Evolutionary conservation across 2,113 vertebrate species (phyloP).

Genomic region (Rhagologus leucostigma): DNA sequence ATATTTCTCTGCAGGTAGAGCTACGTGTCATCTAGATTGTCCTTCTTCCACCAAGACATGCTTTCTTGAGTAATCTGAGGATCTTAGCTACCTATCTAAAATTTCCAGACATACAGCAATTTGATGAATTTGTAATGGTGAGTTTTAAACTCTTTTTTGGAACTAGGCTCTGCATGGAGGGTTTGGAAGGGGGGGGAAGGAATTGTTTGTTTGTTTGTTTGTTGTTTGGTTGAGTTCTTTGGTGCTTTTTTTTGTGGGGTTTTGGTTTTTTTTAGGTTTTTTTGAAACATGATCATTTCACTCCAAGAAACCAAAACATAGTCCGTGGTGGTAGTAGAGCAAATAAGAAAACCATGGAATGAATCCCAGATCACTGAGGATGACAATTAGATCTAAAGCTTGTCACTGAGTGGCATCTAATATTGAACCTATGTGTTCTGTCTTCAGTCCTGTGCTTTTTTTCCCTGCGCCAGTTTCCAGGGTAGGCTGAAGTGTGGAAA

Average conservation of each 20-base stretch:
- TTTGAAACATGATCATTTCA: background rate
- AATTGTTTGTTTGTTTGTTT: background rate
- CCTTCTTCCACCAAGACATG: background rate
- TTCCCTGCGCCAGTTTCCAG: background rate
- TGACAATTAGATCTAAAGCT: background rate
- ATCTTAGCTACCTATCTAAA: background rate
- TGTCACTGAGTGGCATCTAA: background rate
- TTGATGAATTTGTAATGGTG: background rate
- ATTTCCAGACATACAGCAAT: background rate
- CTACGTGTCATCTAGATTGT: background rate
- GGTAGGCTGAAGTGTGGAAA: background rate
- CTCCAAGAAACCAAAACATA: background rate
- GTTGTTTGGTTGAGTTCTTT: background rate
- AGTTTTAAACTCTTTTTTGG: background rate
- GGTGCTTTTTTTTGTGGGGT: background rate
- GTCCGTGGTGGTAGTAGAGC: background rate
- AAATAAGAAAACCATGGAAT: background rate
- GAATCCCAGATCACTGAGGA: background rate
- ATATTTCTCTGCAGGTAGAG: background rate
- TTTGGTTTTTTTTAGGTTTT: background rate
- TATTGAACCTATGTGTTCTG: background rate
- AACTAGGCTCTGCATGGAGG: background rate
- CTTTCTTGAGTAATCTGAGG: background rate
- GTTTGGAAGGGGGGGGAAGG: accelerated
- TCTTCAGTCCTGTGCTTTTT: background rate